Conservation (phyloP, 2,797 vertebrate genomes). For the Schizopygopsis malacanthus region DNA sequence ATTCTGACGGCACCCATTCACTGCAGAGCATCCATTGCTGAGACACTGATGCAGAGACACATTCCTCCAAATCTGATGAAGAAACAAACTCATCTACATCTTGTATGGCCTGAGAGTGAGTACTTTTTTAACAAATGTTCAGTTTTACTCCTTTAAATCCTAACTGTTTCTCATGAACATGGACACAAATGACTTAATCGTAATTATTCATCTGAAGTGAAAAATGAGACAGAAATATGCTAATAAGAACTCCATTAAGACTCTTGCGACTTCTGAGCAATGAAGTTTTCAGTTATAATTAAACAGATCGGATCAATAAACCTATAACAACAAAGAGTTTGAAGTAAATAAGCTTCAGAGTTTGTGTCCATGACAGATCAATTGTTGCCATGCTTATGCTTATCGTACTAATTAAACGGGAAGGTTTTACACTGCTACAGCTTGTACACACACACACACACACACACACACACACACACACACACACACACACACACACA, state of each 20-base stretch:
- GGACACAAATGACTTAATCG: neutral
- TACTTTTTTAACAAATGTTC: neutral
- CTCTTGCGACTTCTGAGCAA: neutral
- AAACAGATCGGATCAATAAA: neutral
- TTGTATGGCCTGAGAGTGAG: neutral
- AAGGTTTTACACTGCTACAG: conserved; percentile 13
- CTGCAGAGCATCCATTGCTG: neutral
- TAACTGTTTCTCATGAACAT: neutral
- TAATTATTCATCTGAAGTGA: neutral
- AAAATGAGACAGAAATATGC: neutral
- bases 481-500: neutral
- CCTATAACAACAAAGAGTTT: neutral
- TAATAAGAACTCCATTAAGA: neutral
- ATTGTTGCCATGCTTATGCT: conserved; percentile 4
- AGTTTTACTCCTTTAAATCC: neutral
- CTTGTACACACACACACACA: neutral
- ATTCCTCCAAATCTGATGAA: neutral
- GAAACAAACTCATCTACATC: neutral
- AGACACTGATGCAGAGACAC: neutral
- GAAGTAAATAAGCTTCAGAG: conserved; percentile 23
- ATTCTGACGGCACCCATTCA: conserved; percentile 5
- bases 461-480: neutral
- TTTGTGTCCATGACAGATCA: conserved; percentile 21
- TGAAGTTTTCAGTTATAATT: neutral
- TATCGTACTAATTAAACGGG: conserved; percentile 16